phyloP scores from a whole-genome alignment of 2,113 vertebrate genomes.

The Elephantulus edwardii region DNA sequence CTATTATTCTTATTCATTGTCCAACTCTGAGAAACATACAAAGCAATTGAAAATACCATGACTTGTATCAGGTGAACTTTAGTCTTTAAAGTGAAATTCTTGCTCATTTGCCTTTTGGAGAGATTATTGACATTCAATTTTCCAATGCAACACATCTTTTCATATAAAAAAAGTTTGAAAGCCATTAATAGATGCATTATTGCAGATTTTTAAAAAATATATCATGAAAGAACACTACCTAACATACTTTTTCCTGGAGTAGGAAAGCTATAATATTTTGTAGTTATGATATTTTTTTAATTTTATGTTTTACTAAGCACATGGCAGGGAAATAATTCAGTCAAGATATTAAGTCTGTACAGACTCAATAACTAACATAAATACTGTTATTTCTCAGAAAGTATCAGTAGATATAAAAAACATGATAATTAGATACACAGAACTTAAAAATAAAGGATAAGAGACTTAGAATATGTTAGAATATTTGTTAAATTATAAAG shows the following conservation, averaged over 20 bases:
- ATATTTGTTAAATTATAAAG: background rate
- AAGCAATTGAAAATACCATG: too few species aligned
- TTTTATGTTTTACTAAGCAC: slow-evolving; percentile 15
- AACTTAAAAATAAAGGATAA: background rate
- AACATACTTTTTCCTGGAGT: background rate
- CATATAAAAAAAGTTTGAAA: too few species aligned
- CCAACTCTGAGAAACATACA: too few species aligned
- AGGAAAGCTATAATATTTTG: background rate
- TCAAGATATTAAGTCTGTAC: background rate
- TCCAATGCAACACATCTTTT: too few species aligned
- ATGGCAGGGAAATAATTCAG: background rate
- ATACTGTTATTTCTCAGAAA: slow-evolving; percentile 5
- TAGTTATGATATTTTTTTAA: background rate
- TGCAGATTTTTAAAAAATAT: background rate
- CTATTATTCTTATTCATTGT: too few species aligned
- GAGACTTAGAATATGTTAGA: background rate
- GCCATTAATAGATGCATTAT: background rate
- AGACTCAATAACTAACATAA: background rate
- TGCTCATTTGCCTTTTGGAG: too few species aligned
- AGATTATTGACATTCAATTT: too few species aligned
- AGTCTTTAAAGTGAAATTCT: too few species aligned
- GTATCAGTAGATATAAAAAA: background rate
- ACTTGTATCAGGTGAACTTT: too few species aligned
- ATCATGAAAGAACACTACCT: background rate
- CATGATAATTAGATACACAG: background rate